These are phyloP conservation scores for Chromobotia macracanthus DNA, from an alignment of 2,797 vertebrate genomes.

Conservation along the genomic window DNA sequence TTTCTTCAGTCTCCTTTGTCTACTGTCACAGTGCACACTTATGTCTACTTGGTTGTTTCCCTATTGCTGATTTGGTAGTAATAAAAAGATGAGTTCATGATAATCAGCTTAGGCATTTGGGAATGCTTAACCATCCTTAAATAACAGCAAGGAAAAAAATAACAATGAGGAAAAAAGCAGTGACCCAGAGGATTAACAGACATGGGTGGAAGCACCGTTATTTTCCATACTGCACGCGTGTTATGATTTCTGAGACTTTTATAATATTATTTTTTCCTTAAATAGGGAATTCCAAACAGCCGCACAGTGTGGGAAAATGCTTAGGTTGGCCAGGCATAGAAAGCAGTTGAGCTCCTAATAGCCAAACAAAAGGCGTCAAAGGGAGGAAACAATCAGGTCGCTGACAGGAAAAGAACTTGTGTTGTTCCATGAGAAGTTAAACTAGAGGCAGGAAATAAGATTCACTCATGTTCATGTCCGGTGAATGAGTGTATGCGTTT, in stretches of 20 bases:
- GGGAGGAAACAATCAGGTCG: constrained; percentile 76
- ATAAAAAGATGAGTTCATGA: background rate
- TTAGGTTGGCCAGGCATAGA: constrained; percentile 27
- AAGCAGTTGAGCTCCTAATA: constrained; percentile 62
- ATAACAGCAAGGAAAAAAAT: constrained; percentile 7
- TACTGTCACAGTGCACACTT: background rate
- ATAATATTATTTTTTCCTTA: constrained; percentile 62
- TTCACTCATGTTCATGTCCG: constrained; percentile 42
- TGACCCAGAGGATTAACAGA: constrained; percentile 49
- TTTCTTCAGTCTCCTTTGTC: background rate
- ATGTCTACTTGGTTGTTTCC: background rate
- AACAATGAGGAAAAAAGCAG: constrained; percentile 45
- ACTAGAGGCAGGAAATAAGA: constrained; percentile 68
- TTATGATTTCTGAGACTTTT: constrained; percentile 65
- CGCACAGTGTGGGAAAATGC: constrained; percentile 67
- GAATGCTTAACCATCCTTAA: constrained; percentile 21
- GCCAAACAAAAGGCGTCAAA: constrained; percentile 72
- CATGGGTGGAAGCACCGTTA: constrained; percentile 60
- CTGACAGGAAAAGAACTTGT: constrained; percentile 77
- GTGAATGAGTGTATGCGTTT: constrained; percentile 40
- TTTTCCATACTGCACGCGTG: constrained; percentile 61
- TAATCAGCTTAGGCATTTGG: background rate
- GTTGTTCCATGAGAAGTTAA: constrained; percentile 67
- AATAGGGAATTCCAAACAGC: constrained; percentile 65
- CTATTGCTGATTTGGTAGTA: background rate